Evolutionary conservation across 2,797 vertebrate genomes (phyloP).

Genomic region (Poeciliopsis presidionis): DNA sequence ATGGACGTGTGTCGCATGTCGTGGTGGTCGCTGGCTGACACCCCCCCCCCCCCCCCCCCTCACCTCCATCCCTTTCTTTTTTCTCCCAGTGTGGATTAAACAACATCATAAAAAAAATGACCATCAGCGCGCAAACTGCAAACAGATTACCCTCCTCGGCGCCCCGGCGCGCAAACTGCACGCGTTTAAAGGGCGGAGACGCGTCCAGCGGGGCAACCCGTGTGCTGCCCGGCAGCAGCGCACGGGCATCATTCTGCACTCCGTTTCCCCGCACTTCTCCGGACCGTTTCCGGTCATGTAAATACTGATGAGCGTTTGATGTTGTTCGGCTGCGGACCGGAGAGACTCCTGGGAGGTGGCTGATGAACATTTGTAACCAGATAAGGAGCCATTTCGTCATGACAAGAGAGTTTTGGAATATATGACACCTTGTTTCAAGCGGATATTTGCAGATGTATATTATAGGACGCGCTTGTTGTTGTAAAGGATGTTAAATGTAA

Average conservation of each 20-base stretch:
- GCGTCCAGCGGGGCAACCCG: constrained; percentile 41
- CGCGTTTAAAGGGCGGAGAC: constrained; percentile 43
- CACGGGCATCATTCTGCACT: constrained; percentile 42
- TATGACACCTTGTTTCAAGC: constrained; percentile 22
- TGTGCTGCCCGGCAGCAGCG: constrained; percentile 21
- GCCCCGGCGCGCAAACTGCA: constrained; percentile 64
- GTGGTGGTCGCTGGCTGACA: too few relatives aligned
- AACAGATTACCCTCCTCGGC: constrained; percentile 73
- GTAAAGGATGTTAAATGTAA: not conserved
- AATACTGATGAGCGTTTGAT: constrained; percentile 68
- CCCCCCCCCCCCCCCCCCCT: not conserved
- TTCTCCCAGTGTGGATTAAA: constrained; percentile 78
- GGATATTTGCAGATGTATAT: constrained; percentile 1
- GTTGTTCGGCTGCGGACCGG: constrained; percentile 47
- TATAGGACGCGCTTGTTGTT: constrained; percentile 1
- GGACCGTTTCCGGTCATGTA: constrained; percentile 60
- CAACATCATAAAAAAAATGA: constrained; percentile 78
- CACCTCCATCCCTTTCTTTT: not conserved
- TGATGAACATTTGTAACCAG: constrained; percentile 65
- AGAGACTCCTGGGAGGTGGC: constrained; percentile 58
- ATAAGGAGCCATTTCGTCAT: constrained; percentile 55
- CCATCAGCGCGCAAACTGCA: constrained; percentile 79
- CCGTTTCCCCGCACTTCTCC: constrained; percentile 44
- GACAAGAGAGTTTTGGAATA: constrained; percentile 28
- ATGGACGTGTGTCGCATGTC: too few relatives aligned